A percentile compares a stretch with the other conserved stretches of the same genome.
phyloP scores from a whole-genome alignment of 2,888 invertebrate genomes.

The Tricholauxania praeusta region DNA sequence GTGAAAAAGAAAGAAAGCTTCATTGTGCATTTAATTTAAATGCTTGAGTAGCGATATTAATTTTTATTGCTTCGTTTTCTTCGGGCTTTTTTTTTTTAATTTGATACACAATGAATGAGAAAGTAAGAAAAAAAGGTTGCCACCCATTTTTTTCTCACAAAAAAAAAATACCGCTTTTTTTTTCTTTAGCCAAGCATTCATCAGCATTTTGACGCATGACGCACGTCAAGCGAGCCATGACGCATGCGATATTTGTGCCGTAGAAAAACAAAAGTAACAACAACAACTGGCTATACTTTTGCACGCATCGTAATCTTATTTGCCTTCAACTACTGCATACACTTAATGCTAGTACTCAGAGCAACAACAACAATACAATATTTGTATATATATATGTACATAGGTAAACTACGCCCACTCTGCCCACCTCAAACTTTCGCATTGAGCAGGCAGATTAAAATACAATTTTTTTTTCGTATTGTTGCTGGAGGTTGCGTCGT shows the following conservation, averaged over 20 bases:
- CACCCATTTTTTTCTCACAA: constrained; percentile 51
- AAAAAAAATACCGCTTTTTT: not conserved
- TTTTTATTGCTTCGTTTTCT: not conserved
- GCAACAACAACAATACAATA: constrained; percentile 14
- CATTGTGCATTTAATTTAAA: constrained; percentile 9
- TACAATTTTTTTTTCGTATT: not conserved
- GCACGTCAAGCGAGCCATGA: constrained; percentile 49
- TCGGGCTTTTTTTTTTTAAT: not conserved
- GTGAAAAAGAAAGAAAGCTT: not conserved
- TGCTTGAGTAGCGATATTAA: not conserved
- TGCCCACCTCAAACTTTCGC: constrained; percentile 47
- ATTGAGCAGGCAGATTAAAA: constrained; percentile 24
- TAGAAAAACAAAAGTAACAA: constrained; percentile 2
- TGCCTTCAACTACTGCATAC: constrained; percentile 20
- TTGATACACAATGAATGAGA: not conserved
- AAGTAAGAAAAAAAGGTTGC: constrained; percentile 46
- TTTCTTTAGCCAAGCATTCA: constrained; percentile 11
- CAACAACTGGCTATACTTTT: not conserved
- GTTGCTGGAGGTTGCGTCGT: constrained; percentile 22
- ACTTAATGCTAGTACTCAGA: constrained; percentile 1
- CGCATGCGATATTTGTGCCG: constrained; percentile 47
- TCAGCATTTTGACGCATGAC: constrained; percentile 45
- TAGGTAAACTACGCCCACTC: constrained; percentile 50
- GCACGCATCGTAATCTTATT: constrained; percentile 15
- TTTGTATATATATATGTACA: not conserved